These are phyloP conservation scores for Melopsittacus undulatus DNA, from an alignment of 2,797 vertebrate genomes.

Conservation along the genomic window DNA sequence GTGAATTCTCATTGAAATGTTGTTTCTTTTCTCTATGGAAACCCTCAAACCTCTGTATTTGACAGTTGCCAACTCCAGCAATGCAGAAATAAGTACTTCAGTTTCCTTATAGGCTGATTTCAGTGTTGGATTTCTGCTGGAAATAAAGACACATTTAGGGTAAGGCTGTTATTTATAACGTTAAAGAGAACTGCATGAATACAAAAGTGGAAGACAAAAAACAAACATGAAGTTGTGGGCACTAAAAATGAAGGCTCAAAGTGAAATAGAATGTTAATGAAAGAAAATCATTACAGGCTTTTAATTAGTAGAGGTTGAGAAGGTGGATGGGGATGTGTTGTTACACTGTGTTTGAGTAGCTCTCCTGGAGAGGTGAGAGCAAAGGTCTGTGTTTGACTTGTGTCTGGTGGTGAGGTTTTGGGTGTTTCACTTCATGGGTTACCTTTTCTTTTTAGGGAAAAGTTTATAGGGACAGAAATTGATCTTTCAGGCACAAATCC, in stretches of 20 bases:
- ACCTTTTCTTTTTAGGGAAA: neutral
- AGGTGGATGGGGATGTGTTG: neutral
- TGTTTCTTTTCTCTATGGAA: neutral
- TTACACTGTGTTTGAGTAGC: neutral
- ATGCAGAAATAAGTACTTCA: neutral
- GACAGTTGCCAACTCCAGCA: neutral
- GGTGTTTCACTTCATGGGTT: neutral
- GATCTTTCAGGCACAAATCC: neutral
- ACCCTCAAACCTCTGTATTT: neutral
- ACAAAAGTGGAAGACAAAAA: neutral
- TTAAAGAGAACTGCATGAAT: neutral
- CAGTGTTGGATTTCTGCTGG: neutral
- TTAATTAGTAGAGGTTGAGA: neutral
- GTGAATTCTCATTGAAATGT: neutral
- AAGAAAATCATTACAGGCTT: neutral
- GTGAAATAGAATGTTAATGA: neutral
- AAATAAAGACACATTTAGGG: neutral
- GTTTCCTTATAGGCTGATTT: neutral
- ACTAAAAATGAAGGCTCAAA: neutral
- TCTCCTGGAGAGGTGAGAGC: neutral
- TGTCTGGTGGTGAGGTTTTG: accelerated
- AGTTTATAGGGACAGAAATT: neutral
- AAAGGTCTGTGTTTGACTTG: neutral
- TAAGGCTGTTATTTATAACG: too few species aligned
- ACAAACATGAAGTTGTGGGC: neutral